phyloP scores from a whole-genome alignment of 1,140 invertebrate genomes.

The Diachasma alloeum region DNA sequence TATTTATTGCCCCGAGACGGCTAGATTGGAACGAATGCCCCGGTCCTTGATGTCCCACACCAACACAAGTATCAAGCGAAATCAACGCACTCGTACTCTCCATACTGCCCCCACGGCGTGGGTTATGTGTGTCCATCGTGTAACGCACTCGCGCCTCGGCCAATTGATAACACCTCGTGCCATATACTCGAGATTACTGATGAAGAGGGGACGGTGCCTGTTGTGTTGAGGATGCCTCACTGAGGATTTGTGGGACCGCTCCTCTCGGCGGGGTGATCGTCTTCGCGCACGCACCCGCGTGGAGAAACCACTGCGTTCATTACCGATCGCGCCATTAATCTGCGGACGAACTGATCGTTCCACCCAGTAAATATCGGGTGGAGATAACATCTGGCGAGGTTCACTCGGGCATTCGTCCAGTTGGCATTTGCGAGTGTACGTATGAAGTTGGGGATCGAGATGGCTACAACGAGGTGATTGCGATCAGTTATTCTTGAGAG shows the following conservation, averaged over 20 bases:
- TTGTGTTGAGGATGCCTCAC: not conserved
- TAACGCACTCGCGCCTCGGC: not conserved
- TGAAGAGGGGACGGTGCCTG: not conserved
- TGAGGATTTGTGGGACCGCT: conserved; percentile 49
- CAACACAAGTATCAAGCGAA: not conserved
- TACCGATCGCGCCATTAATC: conserved; percentile 60
- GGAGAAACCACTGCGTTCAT: conserved; percentile 46
- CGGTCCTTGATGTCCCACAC: conserved; percentile 12
- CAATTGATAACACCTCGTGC: not conserved
- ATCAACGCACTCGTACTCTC: not conserved
- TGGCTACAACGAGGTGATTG: too few species aligned
- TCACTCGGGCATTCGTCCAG: not conserved
- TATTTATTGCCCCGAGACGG: conserved; percentile 55
- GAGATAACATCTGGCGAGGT: not conserved
- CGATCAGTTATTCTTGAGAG: too few species aligned
- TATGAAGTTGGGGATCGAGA: too few species aligned
- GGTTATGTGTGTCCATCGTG: not conserved
- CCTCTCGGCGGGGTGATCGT: conserved; percentile 42
- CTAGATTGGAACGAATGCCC: conserved; percentile 54
- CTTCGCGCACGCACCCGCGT: conserved; percentile 37
- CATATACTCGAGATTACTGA: not conserved
- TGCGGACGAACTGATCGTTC: conserved; percentile 29
- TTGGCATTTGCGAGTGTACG: too few species aligned
- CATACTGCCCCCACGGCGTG: not conserved
- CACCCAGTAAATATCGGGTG: not conserved